Evolutionary conservation across 2,888 invertebrate species (phyloP).

Genomic region (Caenorhabditis sp.): DNA sequence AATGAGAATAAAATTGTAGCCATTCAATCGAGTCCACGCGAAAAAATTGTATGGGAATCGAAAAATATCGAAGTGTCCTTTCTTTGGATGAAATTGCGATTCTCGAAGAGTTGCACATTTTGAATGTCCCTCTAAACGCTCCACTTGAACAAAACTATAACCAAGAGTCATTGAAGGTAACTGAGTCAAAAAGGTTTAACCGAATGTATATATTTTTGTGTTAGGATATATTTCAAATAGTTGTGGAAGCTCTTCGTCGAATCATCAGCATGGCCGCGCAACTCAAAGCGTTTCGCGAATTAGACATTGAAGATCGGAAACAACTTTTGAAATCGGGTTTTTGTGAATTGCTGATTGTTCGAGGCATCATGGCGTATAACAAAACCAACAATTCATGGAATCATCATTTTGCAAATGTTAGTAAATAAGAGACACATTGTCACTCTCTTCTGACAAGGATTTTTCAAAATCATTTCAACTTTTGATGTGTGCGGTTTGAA

Average conservation of each 20-base stretch:
- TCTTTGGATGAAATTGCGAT: constrained; percentile 14
- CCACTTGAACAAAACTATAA: constrained; percentile 25
- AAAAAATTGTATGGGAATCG: constrained; percentile 12
- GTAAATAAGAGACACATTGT: too few species aligned
- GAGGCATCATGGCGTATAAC: constrained; percentile 91
- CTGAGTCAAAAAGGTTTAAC: not conserved
- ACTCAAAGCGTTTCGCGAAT: constrained; percentile 83
- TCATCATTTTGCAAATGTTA: constrained; percentile 65
- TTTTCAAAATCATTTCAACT: too few species aligned
- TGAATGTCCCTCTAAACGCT: constrained; percentile 32
- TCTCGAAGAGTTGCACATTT: constrained; percentile 28
- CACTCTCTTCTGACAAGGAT: too few species aligned
- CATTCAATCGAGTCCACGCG: not conserved
- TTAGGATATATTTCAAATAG: constrained; percentile 74
- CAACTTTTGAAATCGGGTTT: constrained; percentile 88
- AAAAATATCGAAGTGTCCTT: constrained; percentile 20
- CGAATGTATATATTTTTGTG: constrained; percentile 13
- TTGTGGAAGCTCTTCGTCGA: constrained; percentile 88
- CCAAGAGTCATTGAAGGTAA: constrained; percentile 8
- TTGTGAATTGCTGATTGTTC: constrained; percentile 92
- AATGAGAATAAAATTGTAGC: too few species aligned
- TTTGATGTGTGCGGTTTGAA: too few species aligned
- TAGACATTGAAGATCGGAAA: constrained; percentile 93
- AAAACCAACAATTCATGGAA: constrained; percentile 88
- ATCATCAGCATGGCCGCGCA: constrained; percentile 77